Conservation (phyloP, 2,888 invertebrate species). For the Diploptera punctata region DNA sequence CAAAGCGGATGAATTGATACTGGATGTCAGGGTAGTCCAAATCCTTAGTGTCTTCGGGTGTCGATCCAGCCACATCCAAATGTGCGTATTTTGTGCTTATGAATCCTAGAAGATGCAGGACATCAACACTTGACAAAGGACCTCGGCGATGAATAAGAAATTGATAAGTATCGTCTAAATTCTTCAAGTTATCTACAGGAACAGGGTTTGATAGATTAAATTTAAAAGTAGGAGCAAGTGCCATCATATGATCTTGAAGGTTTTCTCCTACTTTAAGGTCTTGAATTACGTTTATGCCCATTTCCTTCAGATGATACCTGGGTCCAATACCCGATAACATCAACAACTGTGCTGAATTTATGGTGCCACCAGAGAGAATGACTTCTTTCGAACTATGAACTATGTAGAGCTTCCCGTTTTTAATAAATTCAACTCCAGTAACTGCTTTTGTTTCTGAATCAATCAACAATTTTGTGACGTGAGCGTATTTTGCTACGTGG, state of each 20-base stretch:
- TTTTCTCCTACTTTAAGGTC: constrained; percentile 55
- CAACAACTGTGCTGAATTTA: constrained; percentile 92
- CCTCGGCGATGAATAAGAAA: constrained; percentile 80
- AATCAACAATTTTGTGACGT: constrained; percentile 77
- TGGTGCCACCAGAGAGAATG: constrained; percentile 86
- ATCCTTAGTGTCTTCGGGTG: constrained; percentile 64
- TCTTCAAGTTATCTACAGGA: constrained; percentile 76
- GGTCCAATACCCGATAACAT: constrained; percentile 93
- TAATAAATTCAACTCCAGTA: constrained; percentile 76
- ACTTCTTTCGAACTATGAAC: constrained; percentile 83
- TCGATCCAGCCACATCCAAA: constrained; percentile 39
- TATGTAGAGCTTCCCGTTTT: constrained; percentile 69
- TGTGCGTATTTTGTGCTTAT: constrained; percentile 80
- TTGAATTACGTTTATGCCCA: constrained; percentile 25
- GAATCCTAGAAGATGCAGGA: constrained; percentile 65
- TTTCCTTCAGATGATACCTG: constrained; percentile 56
- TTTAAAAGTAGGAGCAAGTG: constrained; percentile 80
- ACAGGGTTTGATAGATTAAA: constrained; percentile 71
- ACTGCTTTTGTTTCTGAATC: constrained; percentile 76
- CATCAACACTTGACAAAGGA: constrained; percentile 51
- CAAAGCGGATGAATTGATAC: constrained; percentile 69
- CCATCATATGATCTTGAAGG: constrained; percentile 88
- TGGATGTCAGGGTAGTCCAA: constrained; percentile 86
- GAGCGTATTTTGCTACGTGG: constrained; percentile 80
- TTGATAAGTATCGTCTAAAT: constrained; percentile 76